A percentile compares a stretch with the other conserved stretches of the same genome.
phyloP scores from a whole-genome alignment of 2,113 vertebrate species.

The Tachysurus fulvidraco region DNA sequence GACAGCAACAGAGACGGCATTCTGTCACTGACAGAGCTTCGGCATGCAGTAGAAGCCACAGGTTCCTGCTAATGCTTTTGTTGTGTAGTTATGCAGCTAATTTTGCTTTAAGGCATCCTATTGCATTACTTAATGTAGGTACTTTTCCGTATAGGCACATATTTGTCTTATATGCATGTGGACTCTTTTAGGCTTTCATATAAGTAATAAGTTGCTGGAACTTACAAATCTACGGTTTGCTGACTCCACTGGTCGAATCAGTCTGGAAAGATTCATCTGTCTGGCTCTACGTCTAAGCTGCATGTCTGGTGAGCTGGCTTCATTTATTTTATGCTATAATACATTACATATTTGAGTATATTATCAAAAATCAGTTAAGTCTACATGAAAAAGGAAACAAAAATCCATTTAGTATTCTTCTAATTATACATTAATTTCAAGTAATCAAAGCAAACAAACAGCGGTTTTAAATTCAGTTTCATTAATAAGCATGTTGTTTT shows the following conservation, averaged over 20 bases:
- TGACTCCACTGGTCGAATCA: constrained; percentile 39
- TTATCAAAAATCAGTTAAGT: neutral
- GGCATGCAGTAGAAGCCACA: constrained; percentile 28
- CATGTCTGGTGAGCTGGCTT: constrained; percentile 45
- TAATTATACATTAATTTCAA: neutral
- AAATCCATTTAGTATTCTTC: neutral
- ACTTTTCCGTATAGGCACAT: neutral
- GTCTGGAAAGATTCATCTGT: constrained; percentile 41
- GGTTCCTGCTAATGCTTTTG: constrained; percentile 16
- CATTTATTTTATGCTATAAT: neutral
- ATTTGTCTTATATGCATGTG: neutral
- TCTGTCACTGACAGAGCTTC: constrained; percentile 51
- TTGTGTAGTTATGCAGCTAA: neutral
- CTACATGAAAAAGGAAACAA: neutral
- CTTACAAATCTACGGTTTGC: constrained; percentile 44
- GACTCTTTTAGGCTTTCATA: constrained; percentile 20
- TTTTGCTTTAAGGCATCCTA: neutral
- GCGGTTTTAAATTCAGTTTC: neutral
- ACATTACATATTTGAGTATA: neutral
- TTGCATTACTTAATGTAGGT: neutral
- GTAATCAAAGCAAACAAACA: neutral
- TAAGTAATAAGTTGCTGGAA: constrained; percentile 44
- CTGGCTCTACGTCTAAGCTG: constrained; percentile 43
- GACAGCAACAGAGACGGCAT: constrained; percentile 65
- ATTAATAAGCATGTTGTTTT: constrained; percentile 8